Evolutionary conservation across 2,888 invertebrate species (phyloP), one percentile per base, ranked within the genome.

Genomic region (Galerucella calmariensis): DNA sequence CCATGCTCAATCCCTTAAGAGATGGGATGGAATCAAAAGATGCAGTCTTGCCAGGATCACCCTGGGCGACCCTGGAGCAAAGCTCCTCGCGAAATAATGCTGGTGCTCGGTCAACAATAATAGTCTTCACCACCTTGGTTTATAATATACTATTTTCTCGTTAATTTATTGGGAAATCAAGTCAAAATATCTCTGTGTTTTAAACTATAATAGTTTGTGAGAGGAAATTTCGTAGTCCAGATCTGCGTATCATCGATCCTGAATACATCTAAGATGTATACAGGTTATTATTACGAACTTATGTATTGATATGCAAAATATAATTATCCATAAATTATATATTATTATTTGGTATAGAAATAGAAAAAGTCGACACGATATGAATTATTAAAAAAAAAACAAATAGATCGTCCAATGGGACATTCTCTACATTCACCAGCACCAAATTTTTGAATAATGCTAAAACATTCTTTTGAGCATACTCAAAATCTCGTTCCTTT

Each of bases 281-380:
- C 41, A 35, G 41, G 62, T 44, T 62, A 44, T 62, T 62, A 44
- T 62, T 62, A 62, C 9, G 62, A 35, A n/a, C 62, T n/a, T 62
- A 2, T 41, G 5, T n/a, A 62, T 62, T 62, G 62, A 62, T 62
- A 44, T 62, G 62, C 62, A n/a, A 62, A 62, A n/a, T 62, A 41
- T 62, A 16, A 62, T 62, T 62, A 62, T 27, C 35, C 10, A 62
- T 62, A 2, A 10, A 62, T 41, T 44, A 62, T 62, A n/a, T n/a
- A n/a, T 62, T 44, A 62, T 35, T 62, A 62, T 62, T 62, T 16
- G 62, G 41, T 41, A 62, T 16, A 41, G 16, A 62, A 62, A 62
- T 62, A 62, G 62, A 62, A 41, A 5, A 59, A 27, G 24, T 20
- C 14, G 27, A 11, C 27, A 59, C 24, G 20, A 11, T 59, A 2